Evolutionary conservation across 2,797 vertebrate genomes (phyloP).

Genomic region (Enteromius mattozi): DNA sequence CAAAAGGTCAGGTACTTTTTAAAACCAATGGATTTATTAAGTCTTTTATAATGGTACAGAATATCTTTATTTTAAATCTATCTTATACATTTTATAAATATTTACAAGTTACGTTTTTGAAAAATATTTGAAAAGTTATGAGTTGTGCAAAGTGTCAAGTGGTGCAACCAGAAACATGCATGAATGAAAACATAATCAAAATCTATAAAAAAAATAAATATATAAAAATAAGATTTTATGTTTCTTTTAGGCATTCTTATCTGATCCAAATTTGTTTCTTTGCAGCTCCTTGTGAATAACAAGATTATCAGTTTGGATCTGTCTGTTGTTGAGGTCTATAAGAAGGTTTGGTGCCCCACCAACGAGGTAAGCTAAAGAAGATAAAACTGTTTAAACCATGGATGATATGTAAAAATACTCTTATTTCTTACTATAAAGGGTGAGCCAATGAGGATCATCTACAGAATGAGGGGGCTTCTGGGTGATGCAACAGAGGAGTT

Average conservation of each 20-base stretch:
- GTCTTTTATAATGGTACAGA: no score
- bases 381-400: not conserved
- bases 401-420: not conserved
- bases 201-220: not conserved
- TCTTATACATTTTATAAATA: no score
- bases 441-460: conserved; percentile 99
- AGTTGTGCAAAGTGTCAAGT: not conserved
- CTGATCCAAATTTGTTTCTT: not conserved
- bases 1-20: not conserved
- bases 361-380: conserved; percentile 85
- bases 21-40: no score
- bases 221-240: not conserved
- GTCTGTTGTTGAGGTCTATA: conserved; percentile 96
- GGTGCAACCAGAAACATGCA: not conserved
- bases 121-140: not conserved
- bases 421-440: conserved; percentile 76
- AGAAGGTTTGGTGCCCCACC: conserved; percentile 98
- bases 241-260: not conserved
- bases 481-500: conserved; percentile 99
- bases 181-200: not conserved
- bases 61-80: not conserved
- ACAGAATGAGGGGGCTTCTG: conserved; percentile 96
- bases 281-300: conserved; percentile 96
- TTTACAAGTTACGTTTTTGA: not conserved
- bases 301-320: conserved; percentile 99